Evolutionary conservation across 1,140 invertebrate species (phyloP), one percentile per base, ranked within the genome.

Genomic region (Cyclina sinensis): DNA sequence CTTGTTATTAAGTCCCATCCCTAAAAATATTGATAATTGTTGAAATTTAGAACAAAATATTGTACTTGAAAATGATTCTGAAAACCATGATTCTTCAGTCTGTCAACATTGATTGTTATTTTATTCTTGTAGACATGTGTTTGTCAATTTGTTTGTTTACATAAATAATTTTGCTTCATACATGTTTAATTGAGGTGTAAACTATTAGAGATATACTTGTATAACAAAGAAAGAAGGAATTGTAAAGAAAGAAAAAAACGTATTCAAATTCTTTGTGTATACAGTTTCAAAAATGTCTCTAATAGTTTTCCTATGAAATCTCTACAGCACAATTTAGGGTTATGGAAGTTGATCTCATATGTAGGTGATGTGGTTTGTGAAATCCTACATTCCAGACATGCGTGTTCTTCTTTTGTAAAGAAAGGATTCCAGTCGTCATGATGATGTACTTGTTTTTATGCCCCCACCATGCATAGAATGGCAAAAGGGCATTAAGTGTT

Each of bases 251-350:
- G 76, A 16, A 74, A 59, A 74, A 24, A 12, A 37, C 0, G 46
- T 21, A 76, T 30, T 57, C 21, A n/a, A 11, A 59, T 62, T 48
- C 18, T 59, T 16, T 68, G 46, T 83, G 46, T 14, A 48, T 62
- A 35, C 37, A 74, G 21, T 35, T 37, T 62, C n/a, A 35, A 83
- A 65, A 30, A 37, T 80, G 76, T 80, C 85, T 65, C 30, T 51
- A n/a, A 46, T 87, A 59, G 85, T 80, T 87, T 87, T 80, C 74
- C 85, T 87, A 68, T 79, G 85, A 87, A 87, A 87, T 87, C 85
- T 87, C 76, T 87, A 73, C 85, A 87, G 85, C 76, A 76, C 21
- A 27, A 68, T 2, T 11, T 65, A 24, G 57, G 59, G 27, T 79
- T 65, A 37, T 0, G 59, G 14, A 48, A 21, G 65, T 73, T 80